These are phyloP conservation scores for Heterohyrax brucei DNA, from an alignment of 2,797 vertebrate genomes.

Conservation along the genomic window DNA sequence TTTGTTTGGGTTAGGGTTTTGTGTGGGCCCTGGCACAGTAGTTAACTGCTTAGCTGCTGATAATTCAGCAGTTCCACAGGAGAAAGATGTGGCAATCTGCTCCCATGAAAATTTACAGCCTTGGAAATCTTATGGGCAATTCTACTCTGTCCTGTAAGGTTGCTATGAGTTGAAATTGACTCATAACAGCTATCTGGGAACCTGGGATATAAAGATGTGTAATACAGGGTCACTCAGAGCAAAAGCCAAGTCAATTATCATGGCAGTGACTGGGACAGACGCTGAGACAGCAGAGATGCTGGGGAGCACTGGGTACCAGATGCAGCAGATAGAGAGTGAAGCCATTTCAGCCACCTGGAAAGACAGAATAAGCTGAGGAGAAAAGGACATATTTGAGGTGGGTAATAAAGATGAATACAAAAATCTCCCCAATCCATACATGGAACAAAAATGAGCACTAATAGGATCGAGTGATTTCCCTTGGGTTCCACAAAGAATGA, in stretches of 20 bases:
- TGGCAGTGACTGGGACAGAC: accelerated
- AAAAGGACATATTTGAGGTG: neutral
- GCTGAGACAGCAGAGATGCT: accelerated
- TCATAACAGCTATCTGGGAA: neutral
- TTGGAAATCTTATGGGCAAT: neutral
- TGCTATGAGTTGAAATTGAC: neutral
- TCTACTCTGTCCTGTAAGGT: neutral
- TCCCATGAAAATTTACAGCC: neutral
- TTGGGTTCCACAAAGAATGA: neutral
- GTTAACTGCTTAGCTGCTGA: no score
- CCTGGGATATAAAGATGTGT: neutral
- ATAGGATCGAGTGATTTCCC: neutral
- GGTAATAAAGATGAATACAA: neutral
- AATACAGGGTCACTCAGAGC: neutral
- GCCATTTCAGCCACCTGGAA: accelerated
- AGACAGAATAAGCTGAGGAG: accelerated
- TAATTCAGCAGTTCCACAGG: neutral
- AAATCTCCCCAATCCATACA: neutral
- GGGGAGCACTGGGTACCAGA: neutral
- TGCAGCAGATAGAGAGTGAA: accelerated
- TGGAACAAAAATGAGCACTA: neutral
- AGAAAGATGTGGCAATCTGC: neutral
- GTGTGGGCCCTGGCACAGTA: neutral
- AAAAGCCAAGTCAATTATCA: neutral
- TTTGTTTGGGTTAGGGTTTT: no score